Evolutionary conservation across 2,113 vertebrate genomes (phyloP).

Genomic region (Ancistrus triradiatus): DNA sequence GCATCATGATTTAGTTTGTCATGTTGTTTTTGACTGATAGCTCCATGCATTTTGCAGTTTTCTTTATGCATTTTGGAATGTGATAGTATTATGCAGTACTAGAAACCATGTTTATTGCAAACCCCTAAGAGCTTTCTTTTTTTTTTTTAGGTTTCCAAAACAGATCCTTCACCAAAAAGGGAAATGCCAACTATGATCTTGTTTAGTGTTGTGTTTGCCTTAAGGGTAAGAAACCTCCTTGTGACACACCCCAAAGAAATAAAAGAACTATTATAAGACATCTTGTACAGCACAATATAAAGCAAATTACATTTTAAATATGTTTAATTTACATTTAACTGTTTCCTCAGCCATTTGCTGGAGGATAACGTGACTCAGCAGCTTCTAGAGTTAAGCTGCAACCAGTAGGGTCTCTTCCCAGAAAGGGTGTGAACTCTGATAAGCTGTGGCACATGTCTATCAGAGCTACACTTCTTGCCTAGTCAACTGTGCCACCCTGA

Average conservation of each 20-base stretch:
- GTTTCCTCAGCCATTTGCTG: neutral
- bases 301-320: too few relatives aligned
- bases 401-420: conserved; percentile 8
- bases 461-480: conserved; percentile 14
- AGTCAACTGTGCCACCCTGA: conserved; percentile 57
- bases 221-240: conserved; percentile 77
- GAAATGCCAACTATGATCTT: conserved; percentile 98
- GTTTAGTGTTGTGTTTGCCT: conserved; percentile 95
- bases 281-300: too few relatives aligned
- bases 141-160: conserved; percentile 83
- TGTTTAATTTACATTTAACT: neutral
- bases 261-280: neutral
- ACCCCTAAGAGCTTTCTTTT: neutral
- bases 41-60: too few relatives aligned
- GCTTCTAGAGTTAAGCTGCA: conserved; percentile 35
- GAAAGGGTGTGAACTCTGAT: conserved; percentile 53
- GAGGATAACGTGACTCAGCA: conserved; percentile 29
- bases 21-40: too few relatives aligned
- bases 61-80: too few relatives aligned
- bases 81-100: too few relatives aligned
- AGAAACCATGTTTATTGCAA: too few relatives aligned
- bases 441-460: conserved; percentile 52
- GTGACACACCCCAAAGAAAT: neutral
- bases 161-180: conserved; percentile 94
- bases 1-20: too few relatives aligned